Evolutionary conservation across 35 echinoderm and acorn worm genomes (phyloP).

Genomic region (Heliocidaris tuberculata): DNA sequence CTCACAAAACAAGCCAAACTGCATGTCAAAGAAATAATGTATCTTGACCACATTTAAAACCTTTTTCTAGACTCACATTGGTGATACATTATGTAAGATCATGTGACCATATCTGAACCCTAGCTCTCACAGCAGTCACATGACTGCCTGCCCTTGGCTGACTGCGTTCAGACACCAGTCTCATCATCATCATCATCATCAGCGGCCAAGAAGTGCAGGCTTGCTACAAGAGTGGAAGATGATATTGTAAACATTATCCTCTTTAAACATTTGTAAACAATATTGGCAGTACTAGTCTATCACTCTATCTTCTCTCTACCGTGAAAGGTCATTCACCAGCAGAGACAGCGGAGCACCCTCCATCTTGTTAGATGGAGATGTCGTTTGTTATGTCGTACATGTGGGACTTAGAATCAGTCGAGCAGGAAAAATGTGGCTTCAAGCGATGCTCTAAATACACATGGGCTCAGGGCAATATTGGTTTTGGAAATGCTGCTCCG

Average conservation of each 20-base stretch:
- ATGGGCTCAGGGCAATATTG: too few species aligned
- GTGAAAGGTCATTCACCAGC: not conserved
- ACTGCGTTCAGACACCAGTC: not conserved
- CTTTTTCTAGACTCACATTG: not conserved
- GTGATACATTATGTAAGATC: not conserved
- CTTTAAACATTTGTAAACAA: slow-evolving; percentile 19
- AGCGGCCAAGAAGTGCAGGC: not conserved
- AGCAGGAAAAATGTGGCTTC: too few species aligned
- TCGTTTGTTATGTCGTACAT: too few species aligned
- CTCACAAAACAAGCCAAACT: too few species aligned
- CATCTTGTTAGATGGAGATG: too few species aligned
- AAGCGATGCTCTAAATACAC: too few species aligned
- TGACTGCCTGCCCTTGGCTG: not conserved
- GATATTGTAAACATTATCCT: slow-evolving; percentile 4
- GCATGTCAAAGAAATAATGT: not conserved
- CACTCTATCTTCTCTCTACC: not conserved
- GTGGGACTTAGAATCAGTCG: too few species aligned
- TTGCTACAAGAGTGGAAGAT: slow-evolving; percentile 10
- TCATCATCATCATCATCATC: slow-evolving; percentile 2
- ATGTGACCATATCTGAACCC: not conserved
- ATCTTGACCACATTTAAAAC: too few species aligned
- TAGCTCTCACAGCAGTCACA: not conserved
- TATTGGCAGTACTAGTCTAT: not conserved
- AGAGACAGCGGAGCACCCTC: not conserved
- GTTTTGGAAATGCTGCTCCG: too few species aligned